Evolutionary conservation across 2,797 vertebrate genomes (phyloP).

Genomic region (Mionectes olivaceus): DNA sequence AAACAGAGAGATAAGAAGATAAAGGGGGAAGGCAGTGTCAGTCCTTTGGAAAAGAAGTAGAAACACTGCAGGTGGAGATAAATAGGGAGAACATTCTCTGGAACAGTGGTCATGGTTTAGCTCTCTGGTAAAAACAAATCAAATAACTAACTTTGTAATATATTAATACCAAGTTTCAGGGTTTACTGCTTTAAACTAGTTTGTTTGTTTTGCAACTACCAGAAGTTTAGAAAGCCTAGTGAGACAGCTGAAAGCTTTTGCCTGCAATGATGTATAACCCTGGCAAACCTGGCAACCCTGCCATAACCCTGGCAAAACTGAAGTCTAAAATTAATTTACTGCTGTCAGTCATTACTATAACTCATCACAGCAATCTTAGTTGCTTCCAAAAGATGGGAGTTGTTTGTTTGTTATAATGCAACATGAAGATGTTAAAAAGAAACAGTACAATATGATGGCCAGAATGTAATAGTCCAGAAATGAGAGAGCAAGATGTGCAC

Average conservation of each 20-base stretch:
- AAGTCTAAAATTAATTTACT: neutral
- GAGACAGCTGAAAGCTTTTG: neutral
- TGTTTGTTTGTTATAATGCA: neutral
- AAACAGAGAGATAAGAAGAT: constrained; percentile 24
- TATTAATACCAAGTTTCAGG: neutral
- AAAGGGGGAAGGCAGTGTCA: neutral
- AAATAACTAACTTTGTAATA: neutral
- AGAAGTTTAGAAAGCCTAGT: neutral
- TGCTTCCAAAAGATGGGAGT: neutral
- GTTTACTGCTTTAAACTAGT: neutral
- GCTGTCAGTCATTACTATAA: neutral
- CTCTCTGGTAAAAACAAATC: neutral
- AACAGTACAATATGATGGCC: neutral
- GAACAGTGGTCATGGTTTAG: neutral
- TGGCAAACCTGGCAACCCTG: neutral
- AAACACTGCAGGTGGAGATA: neutral
- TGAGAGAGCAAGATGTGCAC: neutral
- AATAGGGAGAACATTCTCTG: neutral
- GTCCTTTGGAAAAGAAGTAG: neutral
- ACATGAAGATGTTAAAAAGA: neutral
- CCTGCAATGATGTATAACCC: neutral
- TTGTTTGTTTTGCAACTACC: neutral
- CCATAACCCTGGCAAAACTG: neutral
- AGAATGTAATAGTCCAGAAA: neutral
- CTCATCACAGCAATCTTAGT: neutral